phyloP scores from a whole-genome alignment of 23 tunicate genomes.

The Ciona savignyi region DNA sequence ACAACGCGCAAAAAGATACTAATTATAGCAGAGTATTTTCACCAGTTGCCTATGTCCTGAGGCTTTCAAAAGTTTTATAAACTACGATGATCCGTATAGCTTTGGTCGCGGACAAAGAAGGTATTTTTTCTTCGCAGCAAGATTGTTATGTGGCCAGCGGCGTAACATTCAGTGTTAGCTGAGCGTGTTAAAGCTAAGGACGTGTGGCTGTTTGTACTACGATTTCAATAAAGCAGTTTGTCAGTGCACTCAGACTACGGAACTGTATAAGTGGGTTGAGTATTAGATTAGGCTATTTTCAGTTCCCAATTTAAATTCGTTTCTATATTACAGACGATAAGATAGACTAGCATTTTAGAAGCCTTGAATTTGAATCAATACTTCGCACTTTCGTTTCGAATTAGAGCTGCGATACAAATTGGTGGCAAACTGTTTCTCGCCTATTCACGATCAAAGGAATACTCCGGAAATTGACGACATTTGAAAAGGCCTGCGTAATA shows the following conservation, averaged over 20 bases:
- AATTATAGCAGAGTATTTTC: not conserved
- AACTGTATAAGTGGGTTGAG: too few relatives aligned
- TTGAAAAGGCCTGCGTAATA: not conserved
- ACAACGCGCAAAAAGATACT: not conserved
- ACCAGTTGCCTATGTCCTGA: not conserved
- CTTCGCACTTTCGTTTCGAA: not conserved
- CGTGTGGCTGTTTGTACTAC: not conserved
- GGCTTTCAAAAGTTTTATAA: not conserved
- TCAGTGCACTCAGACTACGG: too few relatives aligned
- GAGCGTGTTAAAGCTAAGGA: not conserved
- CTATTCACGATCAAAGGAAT: not conserved
- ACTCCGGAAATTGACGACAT: not conserved
- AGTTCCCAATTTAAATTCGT: too few relatives aligned
- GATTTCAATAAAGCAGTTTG: too few relatives aligned
- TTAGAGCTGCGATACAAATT: not conserved
- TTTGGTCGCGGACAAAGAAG: not conserved
- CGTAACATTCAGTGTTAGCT: not conserved
- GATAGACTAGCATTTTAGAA: not conserved
- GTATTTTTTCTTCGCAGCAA: not conserved
- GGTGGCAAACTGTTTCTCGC: not conserved
- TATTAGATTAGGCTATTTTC: too few relatives aligned
- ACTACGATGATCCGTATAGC: not conserved
- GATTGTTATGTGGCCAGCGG: not conserved
- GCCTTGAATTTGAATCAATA: not conserved
- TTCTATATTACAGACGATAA: not conserved